These are phyloP conservation scores for Arenicola marina DNA, from an alignment of 2,888 invertebrate species.

Conservation along the genomic window DNA sequence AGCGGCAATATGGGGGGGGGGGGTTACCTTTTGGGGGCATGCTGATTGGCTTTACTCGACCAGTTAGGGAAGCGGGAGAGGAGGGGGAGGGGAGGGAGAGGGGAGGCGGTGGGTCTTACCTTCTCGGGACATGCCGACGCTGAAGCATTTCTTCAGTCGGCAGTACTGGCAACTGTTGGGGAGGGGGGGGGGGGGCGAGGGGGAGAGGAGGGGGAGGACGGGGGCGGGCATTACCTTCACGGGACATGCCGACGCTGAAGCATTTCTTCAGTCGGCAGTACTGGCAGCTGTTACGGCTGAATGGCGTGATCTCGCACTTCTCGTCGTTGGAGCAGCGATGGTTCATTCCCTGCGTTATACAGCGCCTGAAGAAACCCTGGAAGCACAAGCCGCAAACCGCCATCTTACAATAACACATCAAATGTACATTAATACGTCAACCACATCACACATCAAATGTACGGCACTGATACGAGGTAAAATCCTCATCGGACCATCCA, in stretches of 20 bases:
- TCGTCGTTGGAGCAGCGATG: slow-evolving; percentile 61
- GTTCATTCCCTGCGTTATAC: slow-evolving; percentile 61
- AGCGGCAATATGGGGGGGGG: too few species aligned
- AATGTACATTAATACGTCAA: too few species aligned
- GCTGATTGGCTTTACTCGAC: too few species aligned
- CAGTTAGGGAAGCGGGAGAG: background rate
- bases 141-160: slow-evolving; percentile 59
- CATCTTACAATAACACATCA: too few species aligned
- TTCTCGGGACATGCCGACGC: slow-evolving; percentile 61
- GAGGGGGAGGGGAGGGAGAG: background rate
- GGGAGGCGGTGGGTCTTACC: slow-evolving; percentile 19
- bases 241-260: slow-evolving; percentile 60
- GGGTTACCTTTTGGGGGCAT: too few species aligned
- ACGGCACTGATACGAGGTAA: too few species aligned
- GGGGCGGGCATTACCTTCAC: slow-evolving; percentile 44
- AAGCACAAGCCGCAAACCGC: background rate
- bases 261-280: slow-evolving; percentile 61
- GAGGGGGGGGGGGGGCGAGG: slow-evolving; percentile 48
- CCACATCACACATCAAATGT: too few species aligned
- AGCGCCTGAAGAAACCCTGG: slow-evolving; percentile 60
- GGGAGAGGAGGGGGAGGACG: background rate
- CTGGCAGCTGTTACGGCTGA: slow-evolving; percentile 61
- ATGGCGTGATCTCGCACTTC: slow-evolving; percentile 61
- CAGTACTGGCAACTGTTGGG: slow-evolving; percentile 61
- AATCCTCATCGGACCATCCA: too few species aligned